These are phyloP conservation scores for Zaprionus capensis DNA, from an alignment of 1,140 invertebrate species.

Conservation along the genomic window DNA sequence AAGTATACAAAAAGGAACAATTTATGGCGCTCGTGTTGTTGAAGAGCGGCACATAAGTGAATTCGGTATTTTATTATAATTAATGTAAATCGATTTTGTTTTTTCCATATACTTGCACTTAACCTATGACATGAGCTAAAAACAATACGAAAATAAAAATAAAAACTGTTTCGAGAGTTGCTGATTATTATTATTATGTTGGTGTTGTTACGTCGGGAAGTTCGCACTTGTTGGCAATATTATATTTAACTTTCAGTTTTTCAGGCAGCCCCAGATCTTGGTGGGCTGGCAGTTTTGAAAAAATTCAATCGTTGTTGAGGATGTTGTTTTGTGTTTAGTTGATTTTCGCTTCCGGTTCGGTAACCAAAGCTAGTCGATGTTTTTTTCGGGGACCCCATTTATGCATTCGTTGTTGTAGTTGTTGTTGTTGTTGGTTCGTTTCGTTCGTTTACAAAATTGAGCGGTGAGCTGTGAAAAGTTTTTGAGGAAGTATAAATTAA, in stretches of 20 bases:
- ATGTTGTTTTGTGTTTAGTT: slow-evolving; percentile 50
- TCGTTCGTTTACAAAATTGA: slow-evolving; percentile 83
- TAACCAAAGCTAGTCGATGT: slow-evolving; percentile 56
- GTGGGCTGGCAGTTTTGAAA: slow-evolving; percentile 67
- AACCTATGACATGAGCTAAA: slow-evolving; percentile 67
- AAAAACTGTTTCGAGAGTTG: slow-evolving; percentile 44
- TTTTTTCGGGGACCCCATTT: slow-evolving; percentile 62
- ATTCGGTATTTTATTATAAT: slow-evolving; percentile 68
- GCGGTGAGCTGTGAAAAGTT: slow-evolving; percentile 63
- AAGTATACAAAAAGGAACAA: slow-evolving; percentile 83
- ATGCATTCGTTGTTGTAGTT: slow-evolving; percentile 72
- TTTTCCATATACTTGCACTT: slow-evolving; percentile 77
- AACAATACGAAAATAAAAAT: slow-evolving; percentile 48
- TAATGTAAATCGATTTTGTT: slow-evolving; percentile 77
- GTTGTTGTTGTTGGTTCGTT: slow-evolving; percentile 67
- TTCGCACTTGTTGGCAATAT: slow-evolving; percentile 71
- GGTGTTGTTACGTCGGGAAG: slow-evolving; percentile 56
- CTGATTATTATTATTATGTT: slow-evolving; percentile 40
- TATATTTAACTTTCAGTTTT: slow-evolving; percentile 27
- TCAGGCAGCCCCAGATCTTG: slow-evolving; percentile 37
- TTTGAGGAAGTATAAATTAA: neutral
- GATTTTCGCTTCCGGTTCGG: slow-evolving; percentile 40
- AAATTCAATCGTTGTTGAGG: slow-evolving; percentile 78
- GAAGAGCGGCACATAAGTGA: slow-evolving; percentile 55
- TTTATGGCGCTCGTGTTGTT: slow-evolving; percentile 69